Evolutionary conservation across 2,888 invertebrate species (phyloP), one percentile per base, ranked within the genome.

Genomic region (Minunthozetes semirufus): DNA sequence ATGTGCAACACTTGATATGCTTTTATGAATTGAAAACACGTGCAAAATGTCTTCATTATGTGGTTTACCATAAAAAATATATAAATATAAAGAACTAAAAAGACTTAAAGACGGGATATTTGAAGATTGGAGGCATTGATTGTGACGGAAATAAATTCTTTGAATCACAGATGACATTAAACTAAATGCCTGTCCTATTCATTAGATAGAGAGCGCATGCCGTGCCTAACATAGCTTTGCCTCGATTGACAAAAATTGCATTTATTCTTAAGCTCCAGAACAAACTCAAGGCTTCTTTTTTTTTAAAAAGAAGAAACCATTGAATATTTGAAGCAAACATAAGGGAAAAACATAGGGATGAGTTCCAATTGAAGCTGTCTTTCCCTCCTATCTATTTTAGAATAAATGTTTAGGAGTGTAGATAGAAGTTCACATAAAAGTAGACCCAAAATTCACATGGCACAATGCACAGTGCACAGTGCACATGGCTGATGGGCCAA

Each of bases 1-100:
- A n/a, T n/a, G n/a, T n/a, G n/a, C n/a, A n/a, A n/a, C n/a, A n/a
- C n/a, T n/a, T n/a, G n/a, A n/a, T n/a, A n/a, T n/a, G n/a, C n/a
- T n/a, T 53, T 53, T n/a, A n/a, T 53, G 53, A n/a, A 53, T n/a
- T n/a, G n/a, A n/a, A 53, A 53, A 53, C 53, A 53, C 53, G 53
- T 53, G 53, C 53, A 53, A 17, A 53, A 53, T 53, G n/a, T 53
- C 53, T 53, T 13, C 19, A 17, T 13, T 17, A 13, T 53, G 53
- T 53, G 53, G 53, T n/a, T 53, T n/a, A n/a, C 17, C 8, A 53
- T 13, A 53, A 53, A 53, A 9, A n/a, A n/a, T 6, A 13, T 13
- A n/a, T 13, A 5, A 53, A 13, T 13, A 13, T 13, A 61, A 11
- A n/a, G n/a, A n/a, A n/a, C n/a, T n/a, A n/a, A n/a, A n/a, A n/a